Conservation (phyloP, 2,797 vertebrate species). For the Semotilus atromaculatus region DNA sequence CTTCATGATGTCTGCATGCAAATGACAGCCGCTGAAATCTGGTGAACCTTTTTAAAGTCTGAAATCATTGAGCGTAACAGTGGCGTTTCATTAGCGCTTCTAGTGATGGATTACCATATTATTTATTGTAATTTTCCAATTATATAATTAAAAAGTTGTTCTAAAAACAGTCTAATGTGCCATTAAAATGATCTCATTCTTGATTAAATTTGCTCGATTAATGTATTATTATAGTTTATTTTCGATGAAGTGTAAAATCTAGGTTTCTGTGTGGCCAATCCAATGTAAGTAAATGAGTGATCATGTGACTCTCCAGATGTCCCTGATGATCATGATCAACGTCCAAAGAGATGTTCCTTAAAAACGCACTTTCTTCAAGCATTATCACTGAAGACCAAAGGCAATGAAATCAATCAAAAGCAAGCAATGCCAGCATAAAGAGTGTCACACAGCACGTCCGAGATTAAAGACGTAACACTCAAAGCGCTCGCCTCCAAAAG, state of each 20-base stretch:
- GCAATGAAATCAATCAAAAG: background rate
- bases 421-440: background rate
- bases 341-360: too few relatives aligned
- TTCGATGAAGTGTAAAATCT: background rate
- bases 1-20: background rate
- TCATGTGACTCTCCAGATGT: background rate
- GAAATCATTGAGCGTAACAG: background rate
- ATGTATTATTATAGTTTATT: background rate
- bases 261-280: background rate
- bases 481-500: slow-evolving; percentile 70
- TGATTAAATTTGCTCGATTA: too few relatives aligned
- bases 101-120: background rate
- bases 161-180: background rate
- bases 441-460: slow-evolving; percentile 52
- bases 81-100: background rate
- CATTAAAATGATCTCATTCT: too few relatives aligned
- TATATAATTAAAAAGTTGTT: background rate
- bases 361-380: background rate
- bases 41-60: too few relatives aligned
- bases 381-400: slow-evolving; percentile 17
- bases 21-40: background rate
- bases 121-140: background rate
- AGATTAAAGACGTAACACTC: slow-evolving; percentile 81
- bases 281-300: background rate
- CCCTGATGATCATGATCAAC: too few relatives aligned